Percentiles rank a stretch among this genome's conserved stretches.
Conservation (phyloP, 2,113 vertebrate genomes). For the Zosterops borbonicus region DNA sequence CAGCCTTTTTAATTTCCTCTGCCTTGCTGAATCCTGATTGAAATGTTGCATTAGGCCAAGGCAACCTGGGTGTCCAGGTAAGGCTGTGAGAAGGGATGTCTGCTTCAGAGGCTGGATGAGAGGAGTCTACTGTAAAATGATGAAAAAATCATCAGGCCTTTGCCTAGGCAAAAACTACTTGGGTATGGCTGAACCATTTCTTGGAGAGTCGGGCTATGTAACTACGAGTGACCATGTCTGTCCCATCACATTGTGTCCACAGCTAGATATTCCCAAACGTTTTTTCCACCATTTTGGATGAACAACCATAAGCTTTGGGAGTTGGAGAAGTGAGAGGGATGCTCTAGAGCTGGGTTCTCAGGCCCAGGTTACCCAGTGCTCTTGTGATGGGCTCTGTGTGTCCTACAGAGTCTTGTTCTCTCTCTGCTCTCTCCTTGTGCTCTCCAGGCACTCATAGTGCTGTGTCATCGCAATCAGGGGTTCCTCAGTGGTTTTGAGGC, state of each 20-base stretch:
- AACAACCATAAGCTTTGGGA: not conserved
- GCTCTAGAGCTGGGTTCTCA: not conserved
- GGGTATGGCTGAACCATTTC: not conserved
- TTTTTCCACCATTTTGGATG: not conserved
- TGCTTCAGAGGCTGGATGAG: fast-evolving
- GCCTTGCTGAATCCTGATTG: not conserved
- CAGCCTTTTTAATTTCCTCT: not conserved
- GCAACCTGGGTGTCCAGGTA: not conserved
- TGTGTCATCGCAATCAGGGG: not conserved
- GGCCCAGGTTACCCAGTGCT: not conserved
- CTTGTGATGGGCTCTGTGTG: not conserved
- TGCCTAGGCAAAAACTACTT: not conserved
- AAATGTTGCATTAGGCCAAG: not conserved
- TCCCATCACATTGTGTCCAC: not conserved
- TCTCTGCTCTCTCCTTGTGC: not conserved
- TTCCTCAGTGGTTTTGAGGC: not conserved
- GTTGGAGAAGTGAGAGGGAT: not conserved
- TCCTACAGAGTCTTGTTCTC: fast-evolving
- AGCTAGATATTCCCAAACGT: not conserved
- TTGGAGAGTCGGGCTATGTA: not conserved
- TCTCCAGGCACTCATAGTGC: not conserved
- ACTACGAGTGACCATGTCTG: not conserved
- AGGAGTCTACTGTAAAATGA: not conserved
- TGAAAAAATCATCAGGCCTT: not conserved
- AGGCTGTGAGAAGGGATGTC: not conserved